Conservation (phyloP, 1,140 invertebrate genomes). For the Antheraea mylitta region DNA sequence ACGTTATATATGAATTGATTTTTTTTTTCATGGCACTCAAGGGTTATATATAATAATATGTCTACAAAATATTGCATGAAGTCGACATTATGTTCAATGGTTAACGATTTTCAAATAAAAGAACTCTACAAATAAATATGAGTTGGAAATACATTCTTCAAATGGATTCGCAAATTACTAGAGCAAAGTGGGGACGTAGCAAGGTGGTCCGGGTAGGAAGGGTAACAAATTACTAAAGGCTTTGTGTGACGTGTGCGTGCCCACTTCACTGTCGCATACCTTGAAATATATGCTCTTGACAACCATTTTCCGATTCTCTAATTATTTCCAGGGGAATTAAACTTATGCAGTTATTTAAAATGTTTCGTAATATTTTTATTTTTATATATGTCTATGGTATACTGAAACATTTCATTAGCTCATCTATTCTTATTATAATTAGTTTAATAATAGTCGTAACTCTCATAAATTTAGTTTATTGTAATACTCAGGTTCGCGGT, state of each 20-base stretch:
- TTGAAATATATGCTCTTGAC: slow-evolving; percentile 6
- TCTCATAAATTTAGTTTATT: too few relatives aligned
- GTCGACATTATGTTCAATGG: too few relatives aligned
- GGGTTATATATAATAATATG: too few relatives aligned
- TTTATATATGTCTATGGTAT: too few relatives aligned
- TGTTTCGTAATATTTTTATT: too few relatives aligned
- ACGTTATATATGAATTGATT: too few relatives aligned
- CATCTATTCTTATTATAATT: too few relatives aligned
- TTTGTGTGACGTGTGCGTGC: slow-evolving; percentile 10
- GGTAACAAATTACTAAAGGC: slow-evolving; percentile 15
- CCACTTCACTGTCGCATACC: slow-evolving; percentile 6
- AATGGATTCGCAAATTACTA: neutral
- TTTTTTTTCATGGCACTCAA: too few relatives aligned
- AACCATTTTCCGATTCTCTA: slow-evolving; percentile 10
- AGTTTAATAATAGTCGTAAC: too few relatives aligned
- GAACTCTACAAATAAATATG: neutral
- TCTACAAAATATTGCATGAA: too few relatives aligned
- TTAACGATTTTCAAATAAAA: neutral
- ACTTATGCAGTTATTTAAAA: neutral
- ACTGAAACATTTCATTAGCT: too few relatives aligned
- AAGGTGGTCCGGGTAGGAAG: neutral
- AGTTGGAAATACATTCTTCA: neutral
- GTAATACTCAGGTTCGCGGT: too few relatives aligned
- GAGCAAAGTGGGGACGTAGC: neutral
- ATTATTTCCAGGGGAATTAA: slow-evolving; percentile 5